These are phyloP conservation scores for Scolopax mira DNA, from an alignment of 2,113 vertebrate species.

Conservation along the genomic window DNA sequence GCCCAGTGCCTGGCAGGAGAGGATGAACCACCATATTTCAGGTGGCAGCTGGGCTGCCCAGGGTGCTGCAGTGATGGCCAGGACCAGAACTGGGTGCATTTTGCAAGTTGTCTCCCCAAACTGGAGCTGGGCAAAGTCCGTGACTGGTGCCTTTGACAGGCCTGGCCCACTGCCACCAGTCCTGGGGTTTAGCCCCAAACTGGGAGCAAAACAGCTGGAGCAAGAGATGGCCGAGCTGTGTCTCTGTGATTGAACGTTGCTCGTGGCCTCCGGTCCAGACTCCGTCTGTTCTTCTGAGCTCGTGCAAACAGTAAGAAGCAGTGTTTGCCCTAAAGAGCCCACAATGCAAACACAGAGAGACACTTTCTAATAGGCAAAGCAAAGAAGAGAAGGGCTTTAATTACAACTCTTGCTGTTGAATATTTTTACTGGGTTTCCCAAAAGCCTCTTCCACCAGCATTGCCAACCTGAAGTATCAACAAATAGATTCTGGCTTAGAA, in stretches of 20 bases:
- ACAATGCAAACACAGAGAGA: background rate
- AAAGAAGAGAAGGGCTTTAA: background rate
- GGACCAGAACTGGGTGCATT: background rate
- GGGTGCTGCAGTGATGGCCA: background rate
- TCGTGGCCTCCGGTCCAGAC: accelerated
- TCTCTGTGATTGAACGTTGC: background rate
- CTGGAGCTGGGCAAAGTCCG: accelerated
- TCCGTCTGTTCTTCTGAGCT: background rate
- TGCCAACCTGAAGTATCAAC: slow-evolving; percentile 23
- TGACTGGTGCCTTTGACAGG: background rate
- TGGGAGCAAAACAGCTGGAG: background rate
- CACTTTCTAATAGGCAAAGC: background rate
- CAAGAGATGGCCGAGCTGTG: background rate
- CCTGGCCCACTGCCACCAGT: accelerated
- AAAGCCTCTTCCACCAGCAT: background rate
- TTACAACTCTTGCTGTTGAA: background rate
- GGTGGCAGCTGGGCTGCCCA: background rate
- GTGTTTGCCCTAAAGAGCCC: background rate
- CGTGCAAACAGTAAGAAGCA: background rate
- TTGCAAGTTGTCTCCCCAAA: background rate
- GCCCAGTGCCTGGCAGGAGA: background rate
- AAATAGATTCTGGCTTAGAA: background rate
- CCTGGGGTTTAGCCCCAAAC: background rate
- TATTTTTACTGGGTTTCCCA: background rate
- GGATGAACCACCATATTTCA: accelerated